Percentiles rank a stretch among this genome's conserved stretches.
phyloP scores from a whole-genome alignment of 1,140 invertebrate species.

The Bombus confusus region DNA sequence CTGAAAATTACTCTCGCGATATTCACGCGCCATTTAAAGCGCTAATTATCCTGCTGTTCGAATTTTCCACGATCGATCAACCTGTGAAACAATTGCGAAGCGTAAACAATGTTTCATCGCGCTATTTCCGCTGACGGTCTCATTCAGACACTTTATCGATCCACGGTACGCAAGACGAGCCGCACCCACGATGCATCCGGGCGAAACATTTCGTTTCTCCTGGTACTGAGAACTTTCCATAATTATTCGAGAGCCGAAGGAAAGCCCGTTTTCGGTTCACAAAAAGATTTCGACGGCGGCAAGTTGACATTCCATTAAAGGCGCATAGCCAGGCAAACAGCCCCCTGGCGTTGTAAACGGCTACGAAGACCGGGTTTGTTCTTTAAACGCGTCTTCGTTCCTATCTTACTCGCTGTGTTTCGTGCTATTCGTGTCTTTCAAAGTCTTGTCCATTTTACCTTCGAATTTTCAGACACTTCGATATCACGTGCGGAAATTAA shows the following conservation, averaged over 20 bases:
- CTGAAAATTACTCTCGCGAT: too few relatives aligned
- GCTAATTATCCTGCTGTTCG: too few relatives aligned
- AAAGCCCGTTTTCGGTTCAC: background rate
- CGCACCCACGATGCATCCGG: conserved; percentile 38
- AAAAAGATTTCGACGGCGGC: conserved; percentile 7
- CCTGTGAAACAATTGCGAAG: background rate
- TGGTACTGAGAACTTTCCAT: conserved; percentile 9
- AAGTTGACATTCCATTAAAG: conserved; percentile 51
- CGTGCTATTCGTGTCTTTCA: background rate
- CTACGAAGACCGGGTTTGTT: background rate
- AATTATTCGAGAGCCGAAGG: conserved; percentile 20
- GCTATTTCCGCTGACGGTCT: conserved; percentile 28
- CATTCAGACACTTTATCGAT: conserved; percentile 54
- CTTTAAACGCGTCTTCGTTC: conserved; percentile 20
- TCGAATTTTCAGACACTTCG: background rate
- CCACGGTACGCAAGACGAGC: conserved; percentile 45
- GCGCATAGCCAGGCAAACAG: conserved; percentile 49
- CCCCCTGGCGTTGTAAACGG: background rate
- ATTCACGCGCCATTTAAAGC: too few relatives aligned
- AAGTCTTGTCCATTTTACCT: too few relatives aligned
- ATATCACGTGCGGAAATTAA: background rate
- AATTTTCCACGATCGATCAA: too few relatives aligned
- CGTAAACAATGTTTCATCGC: background rate
- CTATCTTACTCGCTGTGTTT: background rate
- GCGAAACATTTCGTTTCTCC: conserved; percentile 33